Base-by-base conservation (phyloP, 2,797 vertebrate species). In the Girardinus metallicus region DNA sequence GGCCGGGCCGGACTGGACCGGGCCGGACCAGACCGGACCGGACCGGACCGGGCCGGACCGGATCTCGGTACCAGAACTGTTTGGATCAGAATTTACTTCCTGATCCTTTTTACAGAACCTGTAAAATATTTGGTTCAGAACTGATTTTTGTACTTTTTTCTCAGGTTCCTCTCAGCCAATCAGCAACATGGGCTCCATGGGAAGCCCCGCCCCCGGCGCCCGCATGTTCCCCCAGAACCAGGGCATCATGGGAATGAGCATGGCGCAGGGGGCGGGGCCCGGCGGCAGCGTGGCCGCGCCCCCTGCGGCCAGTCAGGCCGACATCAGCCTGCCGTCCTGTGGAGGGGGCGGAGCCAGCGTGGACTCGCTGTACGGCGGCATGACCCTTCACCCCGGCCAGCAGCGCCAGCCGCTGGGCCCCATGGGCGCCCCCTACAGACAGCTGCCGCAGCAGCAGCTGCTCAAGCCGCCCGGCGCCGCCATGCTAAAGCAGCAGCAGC, bases 161-260 rank as follows among this genome's bases (percentile, higher is more conserved):
- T 74, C 88, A 99, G 98, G 96, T 39, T 95, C 98, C 3, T 94
- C 97, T 86, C 95, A 97, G 91, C 85, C 96, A 73, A 95, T 99
- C 94, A 92, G 95, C 1, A 95, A 91, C 0, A 96, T 99, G 64
- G 95, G 94, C 86, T 94, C 93, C 79, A 94, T 99, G 88, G 96
- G 96, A 80, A 96, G 96, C 11, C 94, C 97, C n/a, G 93, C 89
- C 87, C 94, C 97, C 0, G 94, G 92, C 1, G 93, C 96, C 43
- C 97, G 97, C 12, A 97, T 97, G 95, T 99, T 99, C 91, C 83
- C 97, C 80, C 97, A 97, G 92, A 93, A 94, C n/a, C 97, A 97
- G 87, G 94, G 91, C 85, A 96, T 99, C 95, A 96, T 99, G 93
- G 96, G 96, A 53, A 96, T 99, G 92, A 96, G 90, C 74, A 91